Base-by-base conservation (phyloP, 2,113 vertebrate genomes). In the Pterophyllum scalare region DNA sequence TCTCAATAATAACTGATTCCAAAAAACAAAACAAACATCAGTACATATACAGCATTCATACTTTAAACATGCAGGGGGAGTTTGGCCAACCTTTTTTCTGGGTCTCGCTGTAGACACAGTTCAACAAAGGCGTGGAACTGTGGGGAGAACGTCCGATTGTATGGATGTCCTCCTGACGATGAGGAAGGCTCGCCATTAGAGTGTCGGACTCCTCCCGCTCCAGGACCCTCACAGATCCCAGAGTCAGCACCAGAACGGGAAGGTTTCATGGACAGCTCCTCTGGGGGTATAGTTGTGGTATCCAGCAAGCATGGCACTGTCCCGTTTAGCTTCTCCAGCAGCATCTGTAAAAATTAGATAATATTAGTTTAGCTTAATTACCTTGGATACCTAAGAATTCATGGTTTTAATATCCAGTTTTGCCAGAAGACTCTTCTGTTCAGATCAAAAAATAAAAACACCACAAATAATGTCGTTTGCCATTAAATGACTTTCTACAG, bases 251-350 rank as follows among this genome's bases (percentile, higher is more conserved):
- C 96, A 0, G 97, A 98, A 59, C 96, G 97, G 0, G 97, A 98
- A 0, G 96, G 96, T 31, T 96, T 98, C 95, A 99, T 95, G 0
- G 96, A 97, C 80, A 99, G 96, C 89, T 99, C 98, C 38, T 99
- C 98, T 0, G 97, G 96, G 0, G 98, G 98, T 67, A 99, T 99
- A 0, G 98, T 99, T 92, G 97, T 98, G 80, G 98, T 99, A 93
- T 99, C 98, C 35, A 99, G 86, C 79, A 99, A 92, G 90, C 98
- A 99, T 6, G 98, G 98, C 52, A 99, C 98, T 0, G 97, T 99
- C 26, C 98, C 98, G 0, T 99, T 99, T 75, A 99, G 94, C 87
- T 99, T 99, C 86, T 99, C 98, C 89, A 99, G 92, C 54, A 99
- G 95, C 98, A 99, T 99, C 98, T 99, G 77, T 59, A 35, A 33